Conservation (phyloP, 2,113 vertebrate species). For the Alexandromys fortis region DNA sequence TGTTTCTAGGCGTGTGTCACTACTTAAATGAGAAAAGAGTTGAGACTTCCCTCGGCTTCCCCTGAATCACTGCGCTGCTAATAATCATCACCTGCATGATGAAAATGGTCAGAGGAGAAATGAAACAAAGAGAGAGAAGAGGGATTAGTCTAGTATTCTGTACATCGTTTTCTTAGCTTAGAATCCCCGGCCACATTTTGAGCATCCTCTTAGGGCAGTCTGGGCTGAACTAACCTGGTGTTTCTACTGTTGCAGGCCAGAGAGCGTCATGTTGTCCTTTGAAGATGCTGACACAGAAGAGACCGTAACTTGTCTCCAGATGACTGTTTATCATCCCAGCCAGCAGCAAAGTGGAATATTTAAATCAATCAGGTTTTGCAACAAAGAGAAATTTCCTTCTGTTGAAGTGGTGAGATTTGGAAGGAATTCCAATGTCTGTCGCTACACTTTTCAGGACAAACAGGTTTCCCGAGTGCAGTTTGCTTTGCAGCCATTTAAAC, state of each 20-base stretch:
- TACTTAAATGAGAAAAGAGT: constrained; percentile 3
- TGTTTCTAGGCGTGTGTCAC: background rate
- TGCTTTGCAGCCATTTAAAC: constrained; percentile 88
- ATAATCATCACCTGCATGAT: background rate
- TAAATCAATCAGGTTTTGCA: constrained; percentile 80
- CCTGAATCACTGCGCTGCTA: background rate
- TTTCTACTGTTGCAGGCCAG: constrained; percentile 1
- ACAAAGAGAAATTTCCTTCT: constrained; percentile 78
- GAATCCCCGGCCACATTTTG: background rate
- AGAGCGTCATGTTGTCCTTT: constrained; percentile 76
- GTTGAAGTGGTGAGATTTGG: constrained; percentile 90
- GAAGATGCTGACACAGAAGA: constrained; percentile 91
- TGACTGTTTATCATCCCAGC: constrained; percentile 91
- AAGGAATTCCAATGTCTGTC: constrained; percentile 87
- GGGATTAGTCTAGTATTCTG: background rate
- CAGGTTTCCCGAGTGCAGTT: constrained; percentile 93
- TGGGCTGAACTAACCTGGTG: background rate
- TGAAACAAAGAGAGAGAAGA: background rate
- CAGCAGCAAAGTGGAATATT: constrained; percentile 86
- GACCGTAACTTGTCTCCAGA: constrained; percentile 87
- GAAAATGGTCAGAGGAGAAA: background rate
- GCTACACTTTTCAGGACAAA: constrained; percentile 86
- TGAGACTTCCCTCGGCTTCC: background rate
- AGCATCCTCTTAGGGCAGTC: background rate
- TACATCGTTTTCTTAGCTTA: background rate